These are phyloP conservation scores for Tenthredo notha DNA, from an alignment of 2,888 invertebrate species.

Conservation along the genomic window DNA sequence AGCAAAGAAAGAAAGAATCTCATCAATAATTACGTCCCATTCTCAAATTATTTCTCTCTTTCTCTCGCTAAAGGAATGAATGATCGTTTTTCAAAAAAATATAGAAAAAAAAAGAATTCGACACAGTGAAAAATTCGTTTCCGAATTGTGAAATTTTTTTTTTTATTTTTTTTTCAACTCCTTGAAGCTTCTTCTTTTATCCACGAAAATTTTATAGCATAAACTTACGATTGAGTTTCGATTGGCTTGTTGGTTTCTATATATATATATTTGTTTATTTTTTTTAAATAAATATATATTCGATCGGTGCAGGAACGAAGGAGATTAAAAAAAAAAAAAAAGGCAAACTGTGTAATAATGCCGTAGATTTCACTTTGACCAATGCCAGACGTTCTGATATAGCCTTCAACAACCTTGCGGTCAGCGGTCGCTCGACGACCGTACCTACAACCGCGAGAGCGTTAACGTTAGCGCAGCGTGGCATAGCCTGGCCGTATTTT, in stretches of 20 bases:
- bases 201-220: too few species aligned
- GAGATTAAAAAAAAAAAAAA: neutral
- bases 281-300: neutral
- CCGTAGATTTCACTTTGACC: slow-evolving; percentile 48
- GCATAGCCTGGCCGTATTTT: slow-evolving; percentile 27
- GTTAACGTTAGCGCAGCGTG: neutral
- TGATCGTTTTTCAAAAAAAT: neutral
- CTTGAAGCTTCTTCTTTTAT: too few species aligned
- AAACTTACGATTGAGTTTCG: neutral
- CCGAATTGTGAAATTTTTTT: too few species aligned
- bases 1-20: neutral
- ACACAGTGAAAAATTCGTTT: neutral
- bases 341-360: slow-evolving; percentile 29
- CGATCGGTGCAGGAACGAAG: neutral
- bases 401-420: slow-evolving; percentile 49
- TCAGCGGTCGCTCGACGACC: slow-evolving; percentile 38
- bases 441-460: slow-evolving; percentile 16
- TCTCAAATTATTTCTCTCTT: neutral
- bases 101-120: neutral
- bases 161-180: too few species aligned
- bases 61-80: too few species aligned
- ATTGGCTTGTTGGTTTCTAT: neutral
- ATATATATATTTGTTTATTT: neutral
- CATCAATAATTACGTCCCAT: neutral
- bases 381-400: slow-evolving; percentile 28